A percentile compares a stretch with the other conserved stretches of the same genome.
Conservation (phyloP, 2,797 vertebrate species). For the Liparis tanakae region DNA sequence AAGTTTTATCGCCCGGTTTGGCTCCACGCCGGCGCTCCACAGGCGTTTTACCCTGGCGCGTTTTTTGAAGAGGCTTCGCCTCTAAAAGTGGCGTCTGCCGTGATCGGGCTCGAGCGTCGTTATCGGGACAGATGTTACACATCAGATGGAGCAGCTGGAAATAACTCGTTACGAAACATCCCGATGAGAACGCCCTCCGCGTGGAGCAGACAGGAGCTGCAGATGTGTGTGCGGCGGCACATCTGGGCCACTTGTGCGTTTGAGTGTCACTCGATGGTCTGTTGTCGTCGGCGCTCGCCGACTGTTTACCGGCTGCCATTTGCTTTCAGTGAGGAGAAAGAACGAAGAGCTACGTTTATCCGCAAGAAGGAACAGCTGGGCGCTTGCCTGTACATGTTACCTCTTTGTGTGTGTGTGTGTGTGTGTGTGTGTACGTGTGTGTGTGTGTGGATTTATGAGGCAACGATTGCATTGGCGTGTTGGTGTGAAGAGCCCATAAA, state of each 20-base stretch:
- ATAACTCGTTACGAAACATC: slow-evolving; percentile 18
- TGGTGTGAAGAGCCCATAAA: slow-evolving; percentile 14
- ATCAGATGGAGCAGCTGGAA: slow-evolving; percentile 28
- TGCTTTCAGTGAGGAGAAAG: slow-evolving; percentile 35
- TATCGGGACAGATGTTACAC: slow-evolving; percentile 18
- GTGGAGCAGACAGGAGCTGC: slow-evolving; percentile 6
- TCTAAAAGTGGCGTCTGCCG: too few species aligned
- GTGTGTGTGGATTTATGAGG: slow-evolving; percentile 44
- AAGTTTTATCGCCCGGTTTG: too few species aligned
- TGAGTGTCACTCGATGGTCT: slow-evolving; percentile 17
- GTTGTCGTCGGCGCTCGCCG: slow-evolving; percentile 46
- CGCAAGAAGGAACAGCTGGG: slow-evolving; percentile 37
- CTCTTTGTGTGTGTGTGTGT: slow-evolving; percentile 6
- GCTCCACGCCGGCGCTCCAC: too few species aligned
- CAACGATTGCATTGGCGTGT: slow-evolving; percentile 18
- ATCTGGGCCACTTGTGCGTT: slow-evolving; percentile 30
- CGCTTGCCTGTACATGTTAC: slow-evolving; percentile 1
- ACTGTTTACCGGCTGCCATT: slow-evolving; percentile 53
- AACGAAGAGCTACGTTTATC: slow-evolving; percentile 13
- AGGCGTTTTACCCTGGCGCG: too few species aligned
- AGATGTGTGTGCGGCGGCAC: slow-evolving; percentile 3
- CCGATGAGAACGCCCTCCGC: neutral
- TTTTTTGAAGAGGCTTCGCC: too few species aligned
- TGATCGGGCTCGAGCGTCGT: too few species aligned
- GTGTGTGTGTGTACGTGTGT: too few species aligned